phyloP scores from a whole-genome alignment of 2,113 vertebrate species.

The Gopherus flavomarginatus region DNA sequence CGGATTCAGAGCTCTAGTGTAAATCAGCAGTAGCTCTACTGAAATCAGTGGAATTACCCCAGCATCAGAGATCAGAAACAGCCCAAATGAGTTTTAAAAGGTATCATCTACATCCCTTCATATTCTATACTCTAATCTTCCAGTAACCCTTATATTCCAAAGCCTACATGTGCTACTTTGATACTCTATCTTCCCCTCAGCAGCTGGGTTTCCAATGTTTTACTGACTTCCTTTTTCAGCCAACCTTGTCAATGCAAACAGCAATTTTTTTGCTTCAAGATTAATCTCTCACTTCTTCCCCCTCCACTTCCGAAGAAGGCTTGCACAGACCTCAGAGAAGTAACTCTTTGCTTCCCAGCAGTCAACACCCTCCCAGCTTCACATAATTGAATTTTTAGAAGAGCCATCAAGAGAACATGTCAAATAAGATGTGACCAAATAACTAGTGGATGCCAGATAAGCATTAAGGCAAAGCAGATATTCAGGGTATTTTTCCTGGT shows the following conservation, averaged over 20 bases:
- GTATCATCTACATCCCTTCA: not conserved
- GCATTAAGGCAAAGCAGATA: not conserved
- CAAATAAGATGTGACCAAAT: constrained; percentile 33
- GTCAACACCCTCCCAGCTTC: not conserved
- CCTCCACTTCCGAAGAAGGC: constrained; percentile 8
- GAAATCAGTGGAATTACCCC: not conserved
- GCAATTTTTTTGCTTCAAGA: constrained; percentile 23
- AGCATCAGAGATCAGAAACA: not conserved
- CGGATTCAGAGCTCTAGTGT: not conserved
- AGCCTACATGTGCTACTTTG: not conserved
- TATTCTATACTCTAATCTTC: not conserved
- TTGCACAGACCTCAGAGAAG: not conserved
- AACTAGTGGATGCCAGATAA: not conserved
- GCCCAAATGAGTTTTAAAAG: not conserved
- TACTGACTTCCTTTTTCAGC: constrained; percentile 34
- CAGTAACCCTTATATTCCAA: not conserved
- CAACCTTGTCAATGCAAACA: constrained; percentile 18
- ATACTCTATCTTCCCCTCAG: not conserved
- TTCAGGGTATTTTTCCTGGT: not conserved
- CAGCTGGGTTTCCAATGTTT: not conserved
- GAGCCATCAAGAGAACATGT: constrained; percentile 41
- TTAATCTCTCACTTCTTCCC: constrained; percentile 3
- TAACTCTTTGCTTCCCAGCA: constrained; percentile 30
- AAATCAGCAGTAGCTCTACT: not conserved
- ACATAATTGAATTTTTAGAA: constrained; percentile 48